Evolutionary conservation across 2,113 vertebrate species (phyloP), one percentile per base, ranked within the genome.

Genomic region (Pseudorasbora parva): DNA sequence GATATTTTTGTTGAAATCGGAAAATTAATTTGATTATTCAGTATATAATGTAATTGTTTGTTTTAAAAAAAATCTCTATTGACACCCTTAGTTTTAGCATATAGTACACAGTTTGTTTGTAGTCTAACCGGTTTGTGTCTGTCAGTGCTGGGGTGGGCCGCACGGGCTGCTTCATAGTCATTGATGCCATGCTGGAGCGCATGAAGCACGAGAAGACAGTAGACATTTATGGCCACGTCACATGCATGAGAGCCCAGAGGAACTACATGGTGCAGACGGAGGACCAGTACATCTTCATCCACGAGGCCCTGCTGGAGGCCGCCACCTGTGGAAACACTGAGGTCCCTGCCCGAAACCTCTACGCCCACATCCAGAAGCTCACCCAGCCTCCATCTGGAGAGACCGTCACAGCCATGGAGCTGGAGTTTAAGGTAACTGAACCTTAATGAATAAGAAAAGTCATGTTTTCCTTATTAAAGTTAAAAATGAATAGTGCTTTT

Each of bases 261-360:
- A 99, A 99, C 94, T 99, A 99, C 92, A 99, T 99, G 98, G 97
- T 99, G 71, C 97, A 99, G 93, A 99, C 97, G 0, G 96, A 98
- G 92, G 98, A 99, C 92, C 98, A 99, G 88, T 99, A 99, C 66
- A 94, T 97, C 88, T 99, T 99, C 91, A 98, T 99, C 89, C 96
- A 99, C 0, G 97, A 98, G 89, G 96, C 97, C 5, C 93, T 99
- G 91, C 94, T 98, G 84, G 98, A 99, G 89, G 97, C 97, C 0
- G 96, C 96, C 83, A 93, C 92, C 0, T 97, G 96, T 4, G 97
- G 97, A 64, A 95, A 94, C 90, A 99, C 97, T 0, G 97, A 99
- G 87, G 96, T 99, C 59, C 95, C 95, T 0, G 97, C 97, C 7
- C 96, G 97, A 83, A 97, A 93, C 93, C 97, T 99, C 76, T 97